Evolutionary conservation across 1,140 invertebrate genomes (phyloP).

Genomic region (Stenopsyche tienmushanensis): DNA sequence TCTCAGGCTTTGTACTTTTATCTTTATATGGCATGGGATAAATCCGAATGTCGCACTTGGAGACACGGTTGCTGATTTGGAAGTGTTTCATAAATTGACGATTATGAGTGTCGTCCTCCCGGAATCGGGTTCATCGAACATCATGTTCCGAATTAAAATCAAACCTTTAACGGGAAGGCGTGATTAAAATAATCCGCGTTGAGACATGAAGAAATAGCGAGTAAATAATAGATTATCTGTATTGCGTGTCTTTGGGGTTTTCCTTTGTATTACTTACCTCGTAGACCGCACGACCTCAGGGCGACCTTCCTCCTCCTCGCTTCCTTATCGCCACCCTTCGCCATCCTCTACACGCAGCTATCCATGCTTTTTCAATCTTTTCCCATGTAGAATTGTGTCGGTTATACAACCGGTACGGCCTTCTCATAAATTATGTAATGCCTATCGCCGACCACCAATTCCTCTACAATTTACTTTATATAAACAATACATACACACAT

Average conservation of each 20-base stretch:
- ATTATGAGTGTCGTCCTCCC: too few relatives aligned
- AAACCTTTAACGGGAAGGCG: too few relatives aligned
- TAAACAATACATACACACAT: too few relatives aligned
- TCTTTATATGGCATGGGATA: too few relatives aligned
- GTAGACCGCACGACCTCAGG: slow-evolving; percentile 26
- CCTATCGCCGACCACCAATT: slow-evolving; percentile 23
- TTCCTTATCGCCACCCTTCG: slow-evolving; percentile 1
- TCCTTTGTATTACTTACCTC: slow-evolving; percentile 21
- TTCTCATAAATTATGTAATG: slow-evolving; percentile 35
- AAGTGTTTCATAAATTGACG: too few relatives aligned
- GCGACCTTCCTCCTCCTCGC: slow-evolving; percentile 33
- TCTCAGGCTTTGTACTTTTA: too few relatives aligned
- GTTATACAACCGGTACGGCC: slow-evolving; percentile 18
- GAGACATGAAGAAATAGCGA: background rate
- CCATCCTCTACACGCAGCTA: background rate
- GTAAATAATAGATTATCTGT: background rate
- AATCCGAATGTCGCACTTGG: too few relatives aligned
- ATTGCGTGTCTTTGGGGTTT: slow-evolving; percentile 15
- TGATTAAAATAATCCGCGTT: too few relatives aligned
- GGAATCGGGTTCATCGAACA: too few relatives aligned
- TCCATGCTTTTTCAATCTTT: slow-evolving; percentile 34
- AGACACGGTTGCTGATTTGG: too few relatives aligned
- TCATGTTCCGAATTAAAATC: too few relatives aligned
- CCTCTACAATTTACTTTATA: slow-evolving; percentile 14
- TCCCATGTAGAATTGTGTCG: slow-evolving; percentile 17